Base-by-base conservation (phyloP, 2,888 invertebrate species). In the Falcaria lacertinaria region DNA sequence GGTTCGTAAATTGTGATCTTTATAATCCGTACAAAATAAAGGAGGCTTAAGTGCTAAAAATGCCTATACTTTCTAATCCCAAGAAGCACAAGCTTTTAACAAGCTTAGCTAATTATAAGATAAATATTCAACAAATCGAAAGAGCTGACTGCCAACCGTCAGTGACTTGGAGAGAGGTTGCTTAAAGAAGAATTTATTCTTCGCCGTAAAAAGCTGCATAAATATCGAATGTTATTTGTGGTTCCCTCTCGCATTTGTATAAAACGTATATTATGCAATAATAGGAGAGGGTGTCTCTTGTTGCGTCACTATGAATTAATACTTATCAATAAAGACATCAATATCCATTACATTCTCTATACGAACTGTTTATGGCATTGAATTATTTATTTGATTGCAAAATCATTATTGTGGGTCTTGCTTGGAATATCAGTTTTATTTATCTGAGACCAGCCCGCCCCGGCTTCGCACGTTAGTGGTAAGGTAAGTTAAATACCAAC, bases 251-350 rank as follows among this genome's bases (percentile, higher is more conserved):
- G 78, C 73, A 79, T 84, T 58, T 54, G 56, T 56, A 62, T 69
- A 66, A 64, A 63, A 68, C 68, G 69, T 64, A 60, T 58, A 60
- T 65, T 69, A 76, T 70, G 65, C 72, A 59, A 69, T 75, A 70
- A 54, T 66, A 61, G 63, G 22, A 25, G 70, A 77, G 83, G 84
- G 84, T 76, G 78, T 61, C 62, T 59, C 54, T 53, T 44, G 51
- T 74, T 77, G 74, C 78, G 75, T 80, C 79, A 80, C 79, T 71
- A 79, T 80, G 75, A 81, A 85, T 83, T 80, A 75, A 78, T 78
- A 71, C 62, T 69, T 71, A 73, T 80, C 74, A 72, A 79, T 82
- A 83, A 82, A 74, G 70, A 72, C 69, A 60, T 70, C 67, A 63
- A 80, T 71, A 67, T 62, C 64, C 58, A 70, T 69, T 64, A 67